A percentile compares a stretch with the other conserved stretches of the same genome.
Conservation (phyloP, 2,113 vertebrate species). For the Puntigrus tetrazona region DNA sequence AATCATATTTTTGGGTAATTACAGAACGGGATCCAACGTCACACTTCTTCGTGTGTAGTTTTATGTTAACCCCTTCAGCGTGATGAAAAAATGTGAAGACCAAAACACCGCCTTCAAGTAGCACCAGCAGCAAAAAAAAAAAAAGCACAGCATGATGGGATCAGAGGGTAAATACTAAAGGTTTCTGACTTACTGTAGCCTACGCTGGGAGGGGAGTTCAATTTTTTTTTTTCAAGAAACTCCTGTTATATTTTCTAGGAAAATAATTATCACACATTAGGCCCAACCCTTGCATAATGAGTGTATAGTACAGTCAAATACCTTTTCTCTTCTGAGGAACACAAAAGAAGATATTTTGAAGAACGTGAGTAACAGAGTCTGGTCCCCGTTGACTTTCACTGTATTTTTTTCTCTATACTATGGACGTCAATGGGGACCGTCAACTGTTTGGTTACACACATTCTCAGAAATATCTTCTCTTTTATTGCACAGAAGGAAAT, state of each 20-base stretch:
- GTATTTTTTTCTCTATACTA: no score
- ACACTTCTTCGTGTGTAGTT: constrained; percentile 9
- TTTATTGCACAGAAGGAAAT: neutral
- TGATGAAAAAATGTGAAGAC: neutral
- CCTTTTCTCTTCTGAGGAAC: neutral
- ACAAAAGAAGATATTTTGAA: neutral
- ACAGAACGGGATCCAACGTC: constrained; percentile 28
- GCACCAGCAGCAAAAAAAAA: no score
- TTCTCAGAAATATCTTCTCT: neutral
- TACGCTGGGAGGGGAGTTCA: no score
- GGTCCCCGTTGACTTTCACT: no score
- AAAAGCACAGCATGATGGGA: neutral
- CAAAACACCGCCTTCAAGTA: neutral
- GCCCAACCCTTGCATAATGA: neutral
- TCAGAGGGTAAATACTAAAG: neutral
- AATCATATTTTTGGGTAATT: constrained; percentile 47
- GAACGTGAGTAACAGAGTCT: no score
- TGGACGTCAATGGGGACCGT: neutral
- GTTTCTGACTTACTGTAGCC: no score
- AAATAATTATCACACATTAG: neutral
- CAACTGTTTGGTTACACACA: neutral
- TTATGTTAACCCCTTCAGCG: constrained; percentile 14
- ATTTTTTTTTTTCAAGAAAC: neutral
- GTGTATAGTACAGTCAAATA: no score
- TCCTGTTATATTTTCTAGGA: neutral